phyloP scores from a whole-genome alignment of 1,140 invertebrate genomes.

The Dreissena rostriformis region DNA sequence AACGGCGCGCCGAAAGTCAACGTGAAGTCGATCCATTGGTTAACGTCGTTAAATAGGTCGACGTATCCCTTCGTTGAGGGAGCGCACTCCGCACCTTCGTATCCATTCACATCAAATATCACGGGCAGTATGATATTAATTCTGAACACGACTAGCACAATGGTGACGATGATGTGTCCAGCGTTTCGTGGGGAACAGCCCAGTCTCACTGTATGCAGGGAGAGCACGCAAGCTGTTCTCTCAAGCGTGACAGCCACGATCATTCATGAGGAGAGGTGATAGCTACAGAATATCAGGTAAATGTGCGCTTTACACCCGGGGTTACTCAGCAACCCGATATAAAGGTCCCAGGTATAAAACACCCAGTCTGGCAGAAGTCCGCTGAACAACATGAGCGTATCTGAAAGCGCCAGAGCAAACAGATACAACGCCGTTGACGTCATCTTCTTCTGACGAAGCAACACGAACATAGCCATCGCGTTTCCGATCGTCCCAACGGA shows the following conservation, averaged over 20 bases:
- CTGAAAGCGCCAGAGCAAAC: slow-evolving; percentile 58
- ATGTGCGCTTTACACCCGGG: slow-evolving; percentile 60
- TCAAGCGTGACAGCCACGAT: slow-evolving; percentile 68
- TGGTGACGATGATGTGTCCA: no score
- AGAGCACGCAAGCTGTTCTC: slow-evolving; percentile 59
- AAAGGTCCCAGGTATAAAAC: slow-evolving; percentile 37
- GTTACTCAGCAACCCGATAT: slow-evolving; percentile 48
- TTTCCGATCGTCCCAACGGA: no score
- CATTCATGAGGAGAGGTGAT: slow-evolving; percentile 64
- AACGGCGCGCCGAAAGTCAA: no score
- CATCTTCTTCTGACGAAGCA: slow-evolving; percentile 22
- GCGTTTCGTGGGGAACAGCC: no score
- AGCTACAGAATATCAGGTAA: slow-evolving; percentile 54
- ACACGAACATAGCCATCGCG: slow-evolving; percentile 57
- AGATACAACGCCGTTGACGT: no score
- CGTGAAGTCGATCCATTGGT: no score
- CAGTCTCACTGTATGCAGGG: slow-evolving; percentile 57
- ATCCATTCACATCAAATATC: no score
- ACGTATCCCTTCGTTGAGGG: no score
- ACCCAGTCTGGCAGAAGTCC: slow-evolving; percentile 67
- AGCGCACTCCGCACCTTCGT: no score
- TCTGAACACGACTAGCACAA: no score
- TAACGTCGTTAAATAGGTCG: no score
- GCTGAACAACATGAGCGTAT: slow-evolving; percentile 58
- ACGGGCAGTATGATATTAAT: no score